These are phyloP conservation scores for Choloepus didactylus DNA, from an alignment of 2,797 vertebrate genomes.

Conservation along the genomic window DNA sequence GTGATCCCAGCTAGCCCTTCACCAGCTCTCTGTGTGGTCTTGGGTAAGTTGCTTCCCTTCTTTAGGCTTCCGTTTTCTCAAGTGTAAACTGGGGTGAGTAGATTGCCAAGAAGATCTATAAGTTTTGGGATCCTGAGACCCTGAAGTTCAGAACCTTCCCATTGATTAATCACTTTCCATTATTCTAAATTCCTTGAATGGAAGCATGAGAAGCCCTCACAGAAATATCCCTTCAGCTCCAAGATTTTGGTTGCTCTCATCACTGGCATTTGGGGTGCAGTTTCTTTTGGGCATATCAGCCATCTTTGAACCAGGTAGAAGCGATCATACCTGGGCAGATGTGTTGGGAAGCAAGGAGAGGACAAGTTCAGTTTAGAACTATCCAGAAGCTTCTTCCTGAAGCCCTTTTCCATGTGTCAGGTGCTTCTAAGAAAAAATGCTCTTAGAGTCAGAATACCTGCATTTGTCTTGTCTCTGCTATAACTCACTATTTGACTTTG, in stretches of 20 bases:
- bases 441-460: neutral
- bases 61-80: neutral
- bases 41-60: neutral
- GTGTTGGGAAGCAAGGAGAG: neutral
- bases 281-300: neutral
- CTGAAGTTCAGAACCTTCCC: neutral
- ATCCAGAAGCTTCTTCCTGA: conserved; percentile 18
- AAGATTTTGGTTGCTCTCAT: neutral
- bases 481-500: neutral
- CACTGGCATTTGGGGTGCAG: neutral
- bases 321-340: neutral
- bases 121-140: neutral
- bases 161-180: neutral
- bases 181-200: neutral
- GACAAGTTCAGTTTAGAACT: neutral
- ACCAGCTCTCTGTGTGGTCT: neutral
- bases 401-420: neutral
- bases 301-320: neutral
- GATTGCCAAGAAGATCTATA: neutral
- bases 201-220: neutral
- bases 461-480: neutral
- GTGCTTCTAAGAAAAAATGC: conserved; percentile 25
- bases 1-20: neutral
- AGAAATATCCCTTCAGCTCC: neutral
- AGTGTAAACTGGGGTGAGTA: neutral